Evolutionary conservation across 1,140 invertebrate species (phyloP).

Genomic region (Coelopa frigida): DNA sequence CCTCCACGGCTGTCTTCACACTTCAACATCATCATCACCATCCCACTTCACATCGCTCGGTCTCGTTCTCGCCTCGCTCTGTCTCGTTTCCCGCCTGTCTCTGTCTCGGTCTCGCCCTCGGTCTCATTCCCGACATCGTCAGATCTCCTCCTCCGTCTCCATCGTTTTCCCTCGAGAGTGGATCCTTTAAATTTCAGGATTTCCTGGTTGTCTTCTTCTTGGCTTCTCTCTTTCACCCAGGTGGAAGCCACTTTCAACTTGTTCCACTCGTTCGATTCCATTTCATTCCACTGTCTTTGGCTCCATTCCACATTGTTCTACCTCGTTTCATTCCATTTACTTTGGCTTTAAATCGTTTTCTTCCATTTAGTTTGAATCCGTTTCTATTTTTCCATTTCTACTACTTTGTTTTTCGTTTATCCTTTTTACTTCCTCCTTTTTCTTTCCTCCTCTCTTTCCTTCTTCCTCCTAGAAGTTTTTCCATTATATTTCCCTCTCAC

Average conservation of each 20-base stretch:
- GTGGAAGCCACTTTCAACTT: too few species aligned
- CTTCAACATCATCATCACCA: too few species aligned
- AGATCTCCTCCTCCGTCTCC: neutral
- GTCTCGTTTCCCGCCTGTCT: neutral
- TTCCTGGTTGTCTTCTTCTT: neutral
- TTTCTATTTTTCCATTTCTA: conserved; percentile 8
- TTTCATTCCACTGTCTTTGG: too few species aligned
- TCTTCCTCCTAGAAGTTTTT: neutral
- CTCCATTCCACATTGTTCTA: too few species aligned
- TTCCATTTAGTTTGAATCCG: neutral
- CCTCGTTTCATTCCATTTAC: too few species aligned
- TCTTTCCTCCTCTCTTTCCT: neutral
- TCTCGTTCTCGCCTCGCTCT: neutral
- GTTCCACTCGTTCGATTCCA: too few species aligned
- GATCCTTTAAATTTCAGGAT: too few species aligned
- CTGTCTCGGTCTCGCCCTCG: neutral
- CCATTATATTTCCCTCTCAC: too few species aligned
- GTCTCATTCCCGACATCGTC: neutral
- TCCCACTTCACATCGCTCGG: too few species aligned
- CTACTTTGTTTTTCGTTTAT: conserved; percentile 5
- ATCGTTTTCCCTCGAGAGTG: neutral
- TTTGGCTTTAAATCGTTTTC: too few species aligned
- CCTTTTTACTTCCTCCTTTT: neutral
- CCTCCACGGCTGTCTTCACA: too few species aligned
- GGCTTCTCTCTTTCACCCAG: neutral